A percentile compares a stretch with the other conserved stretches of the same genome.
Evolutionary conservation across 2,888 invertebrate genomes (phyloP).

Genomic region (Megastigmus dorsalis): DNA sequence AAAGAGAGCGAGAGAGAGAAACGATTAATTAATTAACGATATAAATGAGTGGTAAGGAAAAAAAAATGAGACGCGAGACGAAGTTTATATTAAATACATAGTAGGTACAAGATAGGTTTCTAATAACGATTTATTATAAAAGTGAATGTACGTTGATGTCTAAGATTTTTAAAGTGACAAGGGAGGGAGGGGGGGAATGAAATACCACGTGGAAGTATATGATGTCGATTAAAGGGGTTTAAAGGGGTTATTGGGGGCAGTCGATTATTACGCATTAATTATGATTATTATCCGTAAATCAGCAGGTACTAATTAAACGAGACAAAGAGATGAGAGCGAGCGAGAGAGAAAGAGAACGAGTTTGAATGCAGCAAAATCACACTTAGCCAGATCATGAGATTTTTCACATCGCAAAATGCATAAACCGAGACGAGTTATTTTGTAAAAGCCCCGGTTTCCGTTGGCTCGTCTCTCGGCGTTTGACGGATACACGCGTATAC

Average conservation of each 20-base stretch:
- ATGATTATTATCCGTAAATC: slow-evolving; percentile 68
- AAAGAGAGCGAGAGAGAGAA: slow-evolving; percentile 43
- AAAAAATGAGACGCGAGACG: slow-evolving; percentile 58
- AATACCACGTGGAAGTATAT: not conserved
- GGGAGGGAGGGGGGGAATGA: not conserved
- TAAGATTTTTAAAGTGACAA: slow-evolving; percentile 69
- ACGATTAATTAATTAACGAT: slow-evolving; percentile 38
- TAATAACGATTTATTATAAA: slow-evolving; percentile 73
- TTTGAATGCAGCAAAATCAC: slow-evolving; percentile 57
- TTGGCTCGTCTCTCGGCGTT: not conserved
- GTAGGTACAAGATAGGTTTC: slow-evolving; percentile 72
- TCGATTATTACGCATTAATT: slow-evolving; percentile 64
- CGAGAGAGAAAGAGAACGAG: not conserved
- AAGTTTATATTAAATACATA: slow-evolving; percentile 70
- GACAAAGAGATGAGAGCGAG: slow-evolving; percentile 31
- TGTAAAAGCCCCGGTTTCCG: slow-evolving; percentile 40
- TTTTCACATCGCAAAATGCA: slow-evolving; percentile 65
- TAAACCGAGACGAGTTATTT: slow-evolving; percentile 54
- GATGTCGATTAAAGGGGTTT: not conserved
- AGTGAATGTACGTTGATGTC: slow-evolving; percentile 74
- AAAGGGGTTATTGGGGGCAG: not conserved
- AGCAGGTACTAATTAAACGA: slow-evolving; percentile 63
- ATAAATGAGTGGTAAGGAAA: slow-evolving; percentile 56
- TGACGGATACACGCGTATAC: not conserved
- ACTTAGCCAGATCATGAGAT: slow-evolving; percentile 67